phyloP scores from a whole-genome alignment of 1,140 invertebrate genomes.

The Psilanteris sp. region DNA sequence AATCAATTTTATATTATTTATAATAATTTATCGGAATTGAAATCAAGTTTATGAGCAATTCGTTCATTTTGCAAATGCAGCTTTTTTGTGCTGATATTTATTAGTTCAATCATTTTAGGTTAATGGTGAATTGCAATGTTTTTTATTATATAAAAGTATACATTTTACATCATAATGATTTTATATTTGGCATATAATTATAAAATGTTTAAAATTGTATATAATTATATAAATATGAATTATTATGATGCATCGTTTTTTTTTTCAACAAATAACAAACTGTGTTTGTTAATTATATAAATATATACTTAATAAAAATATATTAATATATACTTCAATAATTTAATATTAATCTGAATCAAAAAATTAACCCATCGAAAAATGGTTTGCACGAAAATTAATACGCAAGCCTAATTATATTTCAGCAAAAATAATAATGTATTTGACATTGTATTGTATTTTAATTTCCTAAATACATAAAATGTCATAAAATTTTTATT shows the following conservation, averaged over 20 bases:
- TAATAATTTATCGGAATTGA: no score
- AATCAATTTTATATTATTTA: constrained; percentile 3
- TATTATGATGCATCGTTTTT: constrained; percentile 14
- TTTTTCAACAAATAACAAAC: constrained; percentile 27
- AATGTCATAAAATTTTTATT: constrained; percentile 3
- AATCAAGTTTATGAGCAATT: no score
- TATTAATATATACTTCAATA: constrained; percentile 44
- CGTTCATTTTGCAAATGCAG: constrained; percentile 1
- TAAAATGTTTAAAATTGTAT: constrained; percentile 26
- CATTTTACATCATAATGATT: no score
- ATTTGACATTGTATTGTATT: constrained; percentile 29
- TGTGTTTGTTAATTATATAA: constrained; percentile 40
- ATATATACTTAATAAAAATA: constrained; percentile 43
- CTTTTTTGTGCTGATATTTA: not conserved
- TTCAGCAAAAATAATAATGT: constrained; percentile 26
- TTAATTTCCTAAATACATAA: constrained; percentile 32
- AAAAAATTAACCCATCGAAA: constrained; percentile 15
- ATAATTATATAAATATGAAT: constrained; percentile 40
- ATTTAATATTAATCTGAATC: constrained; percentile 36
- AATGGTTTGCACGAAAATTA: not conserved
- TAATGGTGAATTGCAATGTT: no score
- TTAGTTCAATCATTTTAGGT: no score
- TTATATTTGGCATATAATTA: constrained; percentile 30
- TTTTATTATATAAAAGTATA: no score
- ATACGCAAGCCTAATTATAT: constrained; percentile 13